Evolutionary conservation across 1,140 invertebrate species (phyloP).

Genomic region (Drosophila tristis): DNA sequence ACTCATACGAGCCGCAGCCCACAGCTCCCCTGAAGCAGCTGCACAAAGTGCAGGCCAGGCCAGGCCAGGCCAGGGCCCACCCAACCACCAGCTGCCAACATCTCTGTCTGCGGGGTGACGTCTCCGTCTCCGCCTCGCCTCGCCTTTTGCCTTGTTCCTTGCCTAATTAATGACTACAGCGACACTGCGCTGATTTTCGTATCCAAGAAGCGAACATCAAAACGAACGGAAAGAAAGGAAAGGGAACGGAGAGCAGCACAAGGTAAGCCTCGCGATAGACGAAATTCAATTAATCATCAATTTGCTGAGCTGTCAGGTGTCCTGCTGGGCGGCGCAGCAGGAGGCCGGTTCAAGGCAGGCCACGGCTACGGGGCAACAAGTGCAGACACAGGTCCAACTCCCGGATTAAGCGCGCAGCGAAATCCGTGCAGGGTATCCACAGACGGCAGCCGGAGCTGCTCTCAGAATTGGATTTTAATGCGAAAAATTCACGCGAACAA

Average conservation of each 20-base stretch:
- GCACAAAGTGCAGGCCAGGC: constrained; percentile 11
- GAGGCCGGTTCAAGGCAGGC: constrained; percentile 7
- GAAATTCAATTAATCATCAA: constrained; percentile 72
- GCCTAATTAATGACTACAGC: constrained; percentile 38
- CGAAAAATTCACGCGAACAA: too few species aligned
- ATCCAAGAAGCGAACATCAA: too few species aligned
- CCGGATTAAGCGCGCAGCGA: too few species aligned
- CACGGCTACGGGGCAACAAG: constrained; percentile 32
- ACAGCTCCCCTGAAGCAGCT: background rate
- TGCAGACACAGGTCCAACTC: constrained; percentile 5
- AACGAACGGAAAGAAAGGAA: background rate
- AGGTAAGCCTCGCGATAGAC: background rate
- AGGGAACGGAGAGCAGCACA: background rate
- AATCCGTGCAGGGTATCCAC: too few species aligned
- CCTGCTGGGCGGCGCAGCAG: background rate
- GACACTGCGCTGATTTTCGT: constrained; percentile 21
- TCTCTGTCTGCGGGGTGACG: too few species aligned
- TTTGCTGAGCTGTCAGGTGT: constrained; percentile 49
- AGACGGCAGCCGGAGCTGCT: too few species aligned
- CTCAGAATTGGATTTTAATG: too few species aligned
- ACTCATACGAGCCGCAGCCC: too few species aligned
- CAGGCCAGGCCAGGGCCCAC: too few species aligned
- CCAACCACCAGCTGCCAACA: too few species aligned
- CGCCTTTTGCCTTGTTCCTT: background rate
- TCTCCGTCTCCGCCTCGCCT: too few species aligned